A percentile compares a stretch with the other conserved stretches of the same genome.
These are phyloP conservation scores for Campylomormyrus tamandua DNA, from an alignment of 2,113 vertebrate genomes.

Conservation along the genomic window DNA sequence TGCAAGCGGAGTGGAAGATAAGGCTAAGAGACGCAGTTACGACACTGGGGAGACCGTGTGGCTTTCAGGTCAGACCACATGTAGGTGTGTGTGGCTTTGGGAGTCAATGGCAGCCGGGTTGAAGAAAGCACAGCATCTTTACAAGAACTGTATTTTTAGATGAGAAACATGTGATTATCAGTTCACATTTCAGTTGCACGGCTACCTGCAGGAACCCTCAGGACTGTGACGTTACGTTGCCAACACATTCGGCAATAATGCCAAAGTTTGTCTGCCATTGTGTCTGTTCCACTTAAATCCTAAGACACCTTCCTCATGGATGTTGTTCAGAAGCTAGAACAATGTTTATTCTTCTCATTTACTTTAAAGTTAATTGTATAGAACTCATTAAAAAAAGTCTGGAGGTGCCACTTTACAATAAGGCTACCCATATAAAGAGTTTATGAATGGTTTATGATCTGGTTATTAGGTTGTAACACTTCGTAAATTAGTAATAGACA, in stretches of 20 bases:
- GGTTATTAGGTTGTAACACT: no score
- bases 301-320: neutral
- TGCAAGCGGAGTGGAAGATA: neutral
- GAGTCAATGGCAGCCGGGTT: neutral
- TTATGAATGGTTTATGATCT: no score
- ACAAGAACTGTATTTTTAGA: neutral
- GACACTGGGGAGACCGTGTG: neutral
- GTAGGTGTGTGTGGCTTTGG: conserved; percentile 17
- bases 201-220: neutral
- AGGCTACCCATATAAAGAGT: no score
- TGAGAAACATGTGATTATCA: neutral
- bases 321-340: neutral
- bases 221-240: neutral
- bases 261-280: neutral
- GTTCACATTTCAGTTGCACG: neutral
- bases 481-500: no score
- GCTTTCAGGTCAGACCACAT: conserved; percentile 19
- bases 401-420: no score
- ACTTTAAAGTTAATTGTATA: neutral
- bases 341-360: neutral
- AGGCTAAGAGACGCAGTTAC: neutral
- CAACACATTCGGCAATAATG: neutral
- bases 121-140: neutral
- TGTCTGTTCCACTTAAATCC: neutral
- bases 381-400: neutral